Evolutionary conservation across 2,113 vertebrate species (phyloP).

Genomic region (Sebastes schlegelii): DNA sequence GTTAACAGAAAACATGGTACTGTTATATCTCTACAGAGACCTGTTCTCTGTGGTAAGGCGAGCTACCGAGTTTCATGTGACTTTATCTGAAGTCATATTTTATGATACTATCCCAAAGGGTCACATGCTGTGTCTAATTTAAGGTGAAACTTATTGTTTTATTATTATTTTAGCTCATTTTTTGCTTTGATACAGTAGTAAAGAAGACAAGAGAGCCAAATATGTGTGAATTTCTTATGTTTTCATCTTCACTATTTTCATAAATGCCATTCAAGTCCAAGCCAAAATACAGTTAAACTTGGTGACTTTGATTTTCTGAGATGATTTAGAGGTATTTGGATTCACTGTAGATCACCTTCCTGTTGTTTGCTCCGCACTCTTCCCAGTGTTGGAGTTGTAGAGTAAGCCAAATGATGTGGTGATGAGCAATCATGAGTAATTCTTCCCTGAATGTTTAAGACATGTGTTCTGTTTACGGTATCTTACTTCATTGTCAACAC

Average conservation of each 20-base stretch:
- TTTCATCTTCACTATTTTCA: background rate
- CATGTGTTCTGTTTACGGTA: background rate
- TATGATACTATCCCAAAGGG: background rate
- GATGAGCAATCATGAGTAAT: constrained; percentile 23
- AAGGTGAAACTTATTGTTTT: background rate
- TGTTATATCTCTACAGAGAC: background rate
- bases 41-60: background rate
- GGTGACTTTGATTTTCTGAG: background rate
- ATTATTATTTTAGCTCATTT: background rate
- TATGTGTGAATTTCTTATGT: background rate
- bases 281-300: background rate
- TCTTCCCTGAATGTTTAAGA: constrained; percentile 9
- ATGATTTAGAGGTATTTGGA: background rate
- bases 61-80: constrained; percentile 15
- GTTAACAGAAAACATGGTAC: constrained; percentile 7
- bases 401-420: background rate
- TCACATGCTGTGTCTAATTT: background rate
- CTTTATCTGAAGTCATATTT: constrained; percentile 17
- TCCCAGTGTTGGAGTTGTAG: background rate
- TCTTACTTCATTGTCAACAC: constrained; percentile 1
- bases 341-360: background rate
- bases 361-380: background rate
- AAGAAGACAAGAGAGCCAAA: background rate
- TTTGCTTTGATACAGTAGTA: background rate
- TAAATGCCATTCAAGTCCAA: background rate